phyloP scores from a whole-genome alignment of 2,888 invertebrate species.

The Brachyopa scutellaris region DNA sequence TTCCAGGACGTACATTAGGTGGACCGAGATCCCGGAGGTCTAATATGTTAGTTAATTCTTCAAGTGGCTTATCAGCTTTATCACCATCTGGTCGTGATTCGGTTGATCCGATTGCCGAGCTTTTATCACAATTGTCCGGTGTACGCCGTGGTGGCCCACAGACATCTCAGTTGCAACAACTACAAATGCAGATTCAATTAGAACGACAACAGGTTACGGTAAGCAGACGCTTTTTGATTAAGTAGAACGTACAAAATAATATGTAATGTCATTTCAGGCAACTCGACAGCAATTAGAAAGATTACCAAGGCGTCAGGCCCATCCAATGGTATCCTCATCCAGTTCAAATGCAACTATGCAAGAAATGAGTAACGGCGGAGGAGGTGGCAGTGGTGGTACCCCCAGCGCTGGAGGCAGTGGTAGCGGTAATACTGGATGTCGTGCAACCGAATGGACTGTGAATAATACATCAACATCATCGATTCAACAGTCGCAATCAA shows the following conservation, averaged over 20 bases:
- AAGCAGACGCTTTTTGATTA: too few species aligned
- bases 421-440: slow-evolving; percentile 74
- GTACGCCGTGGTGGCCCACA: slow-evolving; percentile 87
- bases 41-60: slow-evolving; percentile 97
- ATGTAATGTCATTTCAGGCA: slow-evolving; percentile 83
- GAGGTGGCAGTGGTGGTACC: slow-evolving; percentile 73
- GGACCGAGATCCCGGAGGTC: slow-evolving; percentile 91
- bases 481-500: slow-evolving; percentile 80
- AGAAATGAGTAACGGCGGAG: slow-evolving; percentile 79
- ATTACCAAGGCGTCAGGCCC: slow-evolving; percentile 91
- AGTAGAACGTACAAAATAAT: too few species aligned
- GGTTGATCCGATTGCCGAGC: slow-evolving; percentile 98
- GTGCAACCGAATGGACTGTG: slow-evolving; percentile 80
- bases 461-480: slow-evolving; percentile 77
- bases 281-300: slow-evolving; percentile 95
- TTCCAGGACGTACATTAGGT: slow-evolving; percentile 90
- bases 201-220: slow-evolving; percentile 93
- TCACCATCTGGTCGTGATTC: slow-evolving; percentile 94
- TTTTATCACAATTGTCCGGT: slow-evolving; percentile 96
- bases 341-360: slow-evolving; percentile 84
- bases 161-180: slow-evolving; percentile 93
- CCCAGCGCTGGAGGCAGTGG: slow-evolving; percentile 74
- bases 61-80: slow-evolving; percentile 91
- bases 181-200: slow-evolving; percentile 97
- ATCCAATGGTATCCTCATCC: slow-evolving; percentile 85